Evolutionary conservation across 2,797 vertebrate genomes (phyloP), one percentile per base, ranked within the genome.

Genomic region (Crax fasciolata): DNA sequence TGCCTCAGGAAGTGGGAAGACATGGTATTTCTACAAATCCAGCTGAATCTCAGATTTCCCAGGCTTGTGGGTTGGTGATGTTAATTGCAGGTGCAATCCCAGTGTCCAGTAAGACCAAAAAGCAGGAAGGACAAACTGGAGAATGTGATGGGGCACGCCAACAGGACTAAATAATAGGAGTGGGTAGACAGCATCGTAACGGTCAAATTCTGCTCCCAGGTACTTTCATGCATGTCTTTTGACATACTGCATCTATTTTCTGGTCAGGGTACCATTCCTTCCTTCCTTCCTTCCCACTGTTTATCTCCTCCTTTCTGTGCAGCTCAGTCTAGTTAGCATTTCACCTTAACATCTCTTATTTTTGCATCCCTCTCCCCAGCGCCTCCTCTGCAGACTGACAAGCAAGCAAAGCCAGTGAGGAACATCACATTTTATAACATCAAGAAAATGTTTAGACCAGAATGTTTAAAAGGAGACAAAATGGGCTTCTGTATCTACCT

Each of bases 71-170:
- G 38, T 30, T 80, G 62, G 10, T 57, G 59, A 41, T 44, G 44
- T 24, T 12, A n/a, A 23, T n/a, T 54, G 35, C 38, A 46, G 41
- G 20, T 44, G 16, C n/a, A 67, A 41, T 32, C 16, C 10, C 1
- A 39, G 27, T n/a, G 20, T 43, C n/a, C 39, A 43, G 12, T 63
- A 68, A 71, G 28, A 71, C 41, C 30, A 39, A 24, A 20, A 65
- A 58, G 30, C 23, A 59, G 32, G 17, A 32, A 86, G 41, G 38
- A 67, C 1, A 8, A 46, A 13, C 52, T 57, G 66, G 20, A 85
- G 27, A 52, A 32, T 10, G 6, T 0, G 0, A 23, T 12, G 39
- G 28, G 51, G 61, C 21, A 19, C 0, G 0, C 3, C 25, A 76
- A 48, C 2, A 76, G n/a, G 51, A 32, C 14, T 54, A 41, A 17